Conservation (phyloP, 1,140 invertebrate genomes). For the Sitobion miscanthi region DNA sequence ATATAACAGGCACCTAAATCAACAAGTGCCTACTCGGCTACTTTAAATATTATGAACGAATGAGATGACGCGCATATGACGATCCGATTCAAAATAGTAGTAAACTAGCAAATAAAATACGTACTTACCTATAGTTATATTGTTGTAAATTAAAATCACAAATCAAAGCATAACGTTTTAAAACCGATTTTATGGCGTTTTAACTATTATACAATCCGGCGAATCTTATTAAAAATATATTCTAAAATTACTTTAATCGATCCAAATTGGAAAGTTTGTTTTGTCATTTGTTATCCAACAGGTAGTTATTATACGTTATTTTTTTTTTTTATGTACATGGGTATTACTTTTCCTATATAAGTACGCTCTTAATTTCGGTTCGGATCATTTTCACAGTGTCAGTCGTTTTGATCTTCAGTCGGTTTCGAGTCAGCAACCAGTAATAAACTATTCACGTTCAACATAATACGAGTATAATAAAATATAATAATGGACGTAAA, state of each 20-base stretch:
- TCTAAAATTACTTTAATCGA: neutral
- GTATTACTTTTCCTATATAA: neutral
- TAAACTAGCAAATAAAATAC: neutral
- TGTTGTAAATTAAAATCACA: neutral
- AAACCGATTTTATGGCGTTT: neutral
- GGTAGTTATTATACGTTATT: neutral
- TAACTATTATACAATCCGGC: neutral
- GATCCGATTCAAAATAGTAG: neutral
- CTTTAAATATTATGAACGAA: too few relatives aligned
- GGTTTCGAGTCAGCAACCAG: neutral
- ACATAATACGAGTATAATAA: neutral
- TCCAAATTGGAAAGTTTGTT: constrained; percentile 4
- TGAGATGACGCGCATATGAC: neutral
- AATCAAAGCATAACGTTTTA: neutral
- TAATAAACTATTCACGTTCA: neutral
- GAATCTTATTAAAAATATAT: neutral
- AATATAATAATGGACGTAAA: neutral
- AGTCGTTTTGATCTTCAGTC: neutral
- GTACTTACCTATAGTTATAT: too few relatives aligned
- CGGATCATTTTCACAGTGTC: neutral
- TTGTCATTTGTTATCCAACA: neutral
- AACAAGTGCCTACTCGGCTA: too few relatives aligned
- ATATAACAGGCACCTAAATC: too few relatives aligned
- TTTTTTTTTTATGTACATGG: neutral
- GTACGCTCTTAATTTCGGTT: too few relatives aligned